Evolutionary conservation across 2,888 invertebrate species (phyloP), one percentile per base, ranked within the genome.

Genomic region (Micropterix aruncella): DNA sequence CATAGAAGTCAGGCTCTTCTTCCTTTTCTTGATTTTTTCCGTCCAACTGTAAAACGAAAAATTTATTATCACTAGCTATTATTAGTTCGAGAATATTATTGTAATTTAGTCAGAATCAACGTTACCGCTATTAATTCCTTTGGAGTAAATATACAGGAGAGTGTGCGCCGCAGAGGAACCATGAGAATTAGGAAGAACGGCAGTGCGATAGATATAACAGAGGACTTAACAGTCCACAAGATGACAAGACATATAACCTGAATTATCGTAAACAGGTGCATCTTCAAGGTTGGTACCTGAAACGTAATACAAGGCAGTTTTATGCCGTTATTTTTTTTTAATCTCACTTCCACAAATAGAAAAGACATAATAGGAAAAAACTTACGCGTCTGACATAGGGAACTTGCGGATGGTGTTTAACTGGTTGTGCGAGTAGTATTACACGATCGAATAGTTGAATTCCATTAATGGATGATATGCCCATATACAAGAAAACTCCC

Each of bases 401-500:
- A 16, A 86, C 80, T 54, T 86, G 83, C 2, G 95, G 93, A 65
- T 95, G 93, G 65, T 97, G 92, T 63, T 96, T 96, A 5, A 88
- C 88, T 0, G 96, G 96, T 80, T 93, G 91, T 58, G 96, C 82
- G 52, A 94, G 79, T 41, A 97, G 72, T 53, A 87, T 79, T 52
- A 88, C 70, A 46, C 97, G 75, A 55, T 95, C 91, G 64, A 94
- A 90, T 60, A 97, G 79, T 65, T 96, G 94, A 16, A 96, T 92
- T 47, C 94, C 94, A 54, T 83, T 86, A 54, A 93, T 85, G 3
- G 94, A 92, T 0, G 94, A 91, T 50, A 95, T 81, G 44, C 97
- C 97, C 91, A 92, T 91, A 67, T 93, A 94, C 15, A 97, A 78
- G 69, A 99, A 97, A 18, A 97, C 91, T 16, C 97, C 97, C 60